Evolutionary conservation across 2,888 invertebrate species (phyloP).

Genomic region (Lottia gigantea): DNA sequence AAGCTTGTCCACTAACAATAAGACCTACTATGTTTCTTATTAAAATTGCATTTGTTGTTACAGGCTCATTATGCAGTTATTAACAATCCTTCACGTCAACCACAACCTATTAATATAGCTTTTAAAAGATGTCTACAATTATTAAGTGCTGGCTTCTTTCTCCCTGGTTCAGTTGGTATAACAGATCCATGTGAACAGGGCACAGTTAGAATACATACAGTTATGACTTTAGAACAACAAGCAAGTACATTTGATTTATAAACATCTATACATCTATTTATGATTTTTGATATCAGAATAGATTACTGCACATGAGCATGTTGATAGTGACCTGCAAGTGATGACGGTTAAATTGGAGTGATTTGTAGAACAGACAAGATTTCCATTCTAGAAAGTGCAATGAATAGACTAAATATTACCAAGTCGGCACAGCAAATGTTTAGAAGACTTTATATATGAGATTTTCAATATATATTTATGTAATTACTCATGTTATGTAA

Average conservation of each 20-base stretch:
- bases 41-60: constrained; percentile 32
- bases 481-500: neutral
- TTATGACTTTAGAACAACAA: constrained; percentile 86
- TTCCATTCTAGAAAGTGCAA: no score
- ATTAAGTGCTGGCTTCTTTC: constrained; percentile 91
- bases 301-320: no score
- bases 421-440: no score
- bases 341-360: no score
- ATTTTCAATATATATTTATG: neutral
- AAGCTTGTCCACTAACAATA: no score
- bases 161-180: constrained; percentile 85
- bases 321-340: no score
- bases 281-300: no score
- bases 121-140: constrained; percentile 91
- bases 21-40: neutral
- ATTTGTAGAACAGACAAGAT: no score
- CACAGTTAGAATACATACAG: constrained; percentile 88
- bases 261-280: no score
- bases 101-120: constrained; percentile 90
- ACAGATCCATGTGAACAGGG: constrained; percentile 92
- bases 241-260: constrained; percentile 39
- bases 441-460: neutral
- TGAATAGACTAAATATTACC: no score
- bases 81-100: constrained; percentile 94
- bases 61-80: constrained; percentile 93